Base-by-base conservation (phyloP, 2,797 vertebrate genomes). In the Otus scops region DNA sequence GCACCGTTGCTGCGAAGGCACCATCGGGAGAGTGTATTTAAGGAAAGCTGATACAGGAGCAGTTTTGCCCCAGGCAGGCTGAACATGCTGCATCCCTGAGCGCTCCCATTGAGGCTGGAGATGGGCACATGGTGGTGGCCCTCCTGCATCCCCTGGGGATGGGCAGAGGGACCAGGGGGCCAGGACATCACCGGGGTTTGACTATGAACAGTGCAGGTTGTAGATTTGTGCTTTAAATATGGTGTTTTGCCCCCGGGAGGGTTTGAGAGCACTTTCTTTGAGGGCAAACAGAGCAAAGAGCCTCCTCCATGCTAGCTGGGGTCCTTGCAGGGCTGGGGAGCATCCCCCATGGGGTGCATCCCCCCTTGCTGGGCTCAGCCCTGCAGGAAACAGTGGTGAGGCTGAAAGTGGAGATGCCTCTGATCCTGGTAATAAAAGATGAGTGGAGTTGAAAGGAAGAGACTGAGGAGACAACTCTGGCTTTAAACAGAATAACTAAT, bases 341-440 rank as follows among this genome's bases (percentile, higher is more conserved):
- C 2, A 2, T 34, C 34, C 34, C 34, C 34, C 48, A 16, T 0
- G 5, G 48, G 32, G 4, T 22, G 15, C 19, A 17, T 59, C 3
- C 7, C 38, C 9, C 28, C 20, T 22, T 2, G 2, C 38, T 1
- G 2, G 11, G 5, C 16, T 13, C 9, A 3, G 56, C 30, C n/a
- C 81, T 43, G 34, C 27, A 30, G 69, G 26, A 39, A 13, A 57
- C 56, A 28, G 30, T 73, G 51, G 39, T 1, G 6, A 56, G 34
- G 19, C 54, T 38, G 67, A 54, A 47, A 61, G 15, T 18, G 11
- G 20, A 27, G n/a, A 39, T 24, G 26, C 26, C 13, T 51, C 57
- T 47, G 36, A 51, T 56, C 38, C n/a, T 56, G 32, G 14, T 17
- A 39, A 36, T 61, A 63, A 78, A 84, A 88, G 54, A 27, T 21